phyloP scores from a whole-genome alignment of 2,797 vertebrate species.

The Calcarius lapponicus region DNA sequence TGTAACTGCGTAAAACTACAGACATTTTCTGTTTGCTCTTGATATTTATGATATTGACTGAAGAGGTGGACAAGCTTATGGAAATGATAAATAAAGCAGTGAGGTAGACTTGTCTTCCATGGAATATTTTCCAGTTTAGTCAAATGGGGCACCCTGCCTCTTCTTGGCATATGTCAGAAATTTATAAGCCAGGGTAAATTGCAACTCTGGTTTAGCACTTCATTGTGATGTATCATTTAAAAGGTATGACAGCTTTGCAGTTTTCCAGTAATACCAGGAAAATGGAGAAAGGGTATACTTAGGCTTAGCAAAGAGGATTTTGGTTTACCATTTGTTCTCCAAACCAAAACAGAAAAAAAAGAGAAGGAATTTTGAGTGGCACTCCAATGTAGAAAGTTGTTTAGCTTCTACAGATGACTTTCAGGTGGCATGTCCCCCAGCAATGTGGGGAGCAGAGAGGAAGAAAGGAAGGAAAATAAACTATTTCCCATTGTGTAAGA shows the following conservation, averaged over 20 bases:
- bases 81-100: conserved; percentile 71
- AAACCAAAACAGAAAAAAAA: background rate
- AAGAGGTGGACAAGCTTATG: conserved; percentile 40
- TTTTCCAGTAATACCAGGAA: conserved; percentile 67
- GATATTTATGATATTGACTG: conserved; percentile 65
- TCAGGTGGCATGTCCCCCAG: background rate
- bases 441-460: fast-evolving
- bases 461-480: background rate
- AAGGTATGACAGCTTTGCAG: conserved; percentile 66
- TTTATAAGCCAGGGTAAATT: conserved; percentile 72
- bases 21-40: conserved; percentile 46
- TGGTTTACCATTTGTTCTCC: background rate
- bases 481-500: background rate
- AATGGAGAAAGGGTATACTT: conserved; percentile 32
- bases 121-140: conserved; percentile 75
- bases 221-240: conserved; percentile 73
- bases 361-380: background rate
- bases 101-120: conserved; percentile 67
- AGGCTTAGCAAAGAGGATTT: conserved; percentile 51
- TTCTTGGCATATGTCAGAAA: conserved; percentile 64
- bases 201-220: conserved; percentile 74
- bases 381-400: background rate
- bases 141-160: conserved; percentile 58
- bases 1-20: background rate
- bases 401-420: background rate